Base-by-base conservation (phyloP, 2,113 vertebrate genomes). In the Coreoperca whiteheadi region DNA sequence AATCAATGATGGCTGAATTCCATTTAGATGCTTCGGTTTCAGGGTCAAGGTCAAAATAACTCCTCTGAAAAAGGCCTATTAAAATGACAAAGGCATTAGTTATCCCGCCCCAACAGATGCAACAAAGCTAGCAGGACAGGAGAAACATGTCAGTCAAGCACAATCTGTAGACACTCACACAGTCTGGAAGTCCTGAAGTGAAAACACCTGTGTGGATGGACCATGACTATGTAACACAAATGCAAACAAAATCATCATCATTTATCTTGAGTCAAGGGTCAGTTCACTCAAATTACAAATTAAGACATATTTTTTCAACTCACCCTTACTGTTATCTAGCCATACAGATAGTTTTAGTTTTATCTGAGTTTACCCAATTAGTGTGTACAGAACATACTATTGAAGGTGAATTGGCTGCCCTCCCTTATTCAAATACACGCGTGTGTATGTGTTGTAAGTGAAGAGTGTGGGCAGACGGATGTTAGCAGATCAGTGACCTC, bases 401-500 rank as follows among this genome's bases (percentile, higher is more conserved):
- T 66, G 41, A 67, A 54, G 23, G 18, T 54, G 4, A 72, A 51
- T 1, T 34, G 8, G 18, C 23, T 20, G 15, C 12, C 18, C 8
- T 28, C 16, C 43, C n/a, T 56, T 20, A 32, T 25, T 74, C 11
- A 75, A 41, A 21, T 8, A 39, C 46, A 30, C 16, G 8, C 34
- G 41, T 63, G 64, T 79, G 21, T 28, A 4, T 71, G 61, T 77
- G 56, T 75, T 43, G 12, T 41, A 9, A 41, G 41, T 73, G 21
- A 54, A 7, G 15, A 30, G 68, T 0, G 9, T 25, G 6, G 30
- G 67, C 21, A 71, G 72, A 79, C 71, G 74, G 63, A 83, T 81
- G 74, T 84, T 84, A 59, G 39, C 53, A 48, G 74, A 71, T 77
- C 74, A 70, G 77, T 21, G 20, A 59, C 86, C 97, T 98, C 96